Conservation (phyloP, 2,113 vertebrate genomes). For the Xiphorhynchus elegans region DNA sequence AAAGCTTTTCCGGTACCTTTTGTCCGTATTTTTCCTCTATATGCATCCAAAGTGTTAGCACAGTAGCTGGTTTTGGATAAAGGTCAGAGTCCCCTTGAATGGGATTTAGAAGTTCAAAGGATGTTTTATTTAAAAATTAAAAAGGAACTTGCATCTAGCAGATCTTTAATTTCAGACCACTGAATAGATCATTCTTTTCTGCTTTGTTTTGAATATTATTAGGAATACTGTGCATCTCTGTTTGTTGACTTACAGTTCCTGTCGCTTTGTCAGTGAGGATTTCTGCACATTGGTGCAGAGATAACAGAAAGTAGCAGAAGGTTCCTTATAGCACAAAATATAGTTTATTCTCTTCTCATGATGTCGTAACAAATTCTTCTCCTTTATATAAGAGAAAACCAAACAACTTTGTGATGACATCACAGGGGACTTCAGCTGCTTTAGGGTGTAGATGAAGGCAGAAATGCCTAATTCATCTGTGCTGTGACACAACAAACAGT, state of each 20-base stretch:
- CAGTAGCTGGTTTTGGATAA: constrained; percentile 67
- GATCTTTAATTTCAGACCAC: constrained; percentile 55
- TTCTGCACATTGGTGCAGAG: constrained; percentile 14
- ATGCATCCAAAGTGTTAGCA: constrained; percentile 67
- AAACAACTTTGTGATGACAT: constrained; percentile 71
- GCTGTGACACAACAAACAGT: constrained; percentile 60
- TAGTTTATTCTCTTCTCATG: constrained; percentile 47
- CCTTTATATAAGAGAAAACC: constrained; percentile 18
- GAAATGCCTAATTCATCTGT: constrained; percentile 65
- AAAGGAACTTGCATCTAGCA: constrained; percentile 32
- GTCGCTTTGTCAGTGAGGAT: constrained; percentile 43
- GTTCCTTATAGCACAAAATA: constrained; percentile 52
- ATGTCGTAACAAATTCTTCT: constrained; percentile 66
- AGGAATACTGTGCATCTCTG: constrained; percentile 2
- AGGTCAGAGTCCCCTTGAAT: constrained; percentile 71
- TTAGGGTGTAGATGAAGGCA: constrained; percentile 52
- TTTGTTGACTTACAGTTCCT: constrained; percentile 44
- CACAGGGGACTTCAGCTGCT: constrained; percentile 61
- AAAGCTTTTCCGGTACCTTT: constrained; percentile 72
- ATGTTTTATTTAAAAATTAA: constrained; percentile 64
- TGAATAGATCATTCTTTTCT: constrained; percentile 63
- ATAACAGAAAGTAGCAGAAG: constrained; percentile 52
- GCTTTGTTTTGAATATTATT: constrained; percentile 63
- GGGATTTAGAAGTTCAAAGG: constrained; percentile 69
- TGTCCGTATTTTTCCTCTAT: constrained; percentile 67